Conservation (phyloP, 2,888 invertebrate genomes). For the Lepidocyrtinus sp. region DNA sequence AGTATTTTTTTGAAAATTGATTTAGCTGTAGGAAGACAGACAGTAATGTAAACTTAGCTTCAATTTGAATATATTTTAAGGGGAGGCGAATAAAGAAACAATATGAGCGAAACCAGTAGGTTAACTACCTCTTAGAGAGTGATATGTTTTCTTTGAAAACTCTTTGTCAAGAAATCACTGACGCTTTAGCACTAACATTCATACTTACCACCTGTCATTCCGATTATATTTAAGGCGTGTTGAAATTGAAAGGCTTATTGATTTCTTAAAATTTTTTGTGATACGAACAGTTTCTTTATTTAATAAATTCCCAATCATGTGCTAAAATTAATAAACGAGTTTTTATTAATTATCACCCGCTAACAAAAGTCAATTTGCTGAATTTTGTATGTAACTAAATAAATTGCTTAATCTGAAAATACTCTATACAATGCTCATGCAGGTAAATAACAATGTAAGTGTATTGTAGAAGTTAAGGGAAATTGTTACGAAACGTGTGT, state of each 20-base stretch:
- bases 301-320: no score
- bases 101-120: slow-evolving; percentile 22
- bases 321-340: no score
- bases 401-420: no score
- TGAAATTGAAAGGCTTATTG: background rate
- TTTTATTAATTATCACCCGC: background rate
- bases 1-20: slow-evolving; percentile 34
- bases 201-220: background rate
- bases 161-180: background rate
- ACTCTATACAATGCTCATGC: no score
- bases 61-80: background rate
- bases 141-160: background rate
- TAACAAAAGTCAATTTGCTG: background rate
- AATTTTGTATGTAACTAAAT: no score
- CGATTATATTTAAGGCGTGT: no score
- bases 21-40: background rate
- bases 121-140: background rate
- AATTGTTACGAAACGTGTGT: no score
- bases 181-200: background rate
- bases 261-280: background rate
- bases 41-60: background rate
- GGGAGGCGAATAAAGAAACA: no score
- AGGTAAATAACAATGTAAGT: no score
- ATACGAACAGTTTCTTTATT: no score
- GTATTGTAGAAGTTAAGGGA: no score